A percentile compares a stretch with the other conserved stretches of the same genome.
phyloP scores from a whole-genome alignment of 2,113 vertebrate genomes.

The Noctilio leporinus region DNA sequence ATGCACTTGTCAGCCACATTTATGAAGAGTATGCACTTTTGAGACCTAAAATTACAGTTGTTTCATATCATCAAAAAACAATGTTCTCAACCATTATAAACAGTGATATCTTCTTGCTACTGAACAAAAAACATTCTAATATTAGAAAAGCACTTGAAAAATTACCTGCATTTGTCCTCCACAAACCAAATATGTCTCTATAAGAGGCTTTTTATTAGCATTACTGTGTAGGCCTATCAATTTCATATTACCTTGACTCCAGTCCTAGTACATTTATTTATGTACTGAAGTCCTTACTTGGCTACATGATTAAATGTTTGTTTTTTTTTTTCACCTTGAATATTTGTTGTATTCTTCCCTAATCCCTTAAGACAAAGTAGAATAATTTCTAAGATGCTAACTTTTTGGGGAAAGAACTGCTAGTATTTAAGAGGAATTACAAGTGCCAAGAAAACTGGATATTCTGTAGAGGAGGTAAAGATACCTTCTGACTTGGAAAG shows the following conservation, averaged over 20 bases:
- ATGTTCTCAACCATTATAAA: not conserved
- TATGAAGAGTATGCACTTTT: not conserved
- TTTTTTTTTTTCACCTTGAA: not conserved
- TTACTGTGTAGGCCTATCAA: not conserved
- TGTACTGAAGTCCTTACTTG: not conserved
- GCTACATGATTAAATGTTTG: not conserved
- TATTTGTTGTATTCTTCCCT: not conserved
- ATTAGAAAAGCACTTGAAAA: not conserved
- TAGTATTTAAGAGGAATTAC: not conserved
- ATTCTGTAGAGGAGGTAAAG: not conserved
- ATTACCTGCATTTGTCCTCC: not conserved
- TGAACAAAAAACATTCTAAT: not conserved
- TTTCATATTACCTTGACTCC: not conserved
- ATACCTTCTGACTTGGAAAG: not conserved
- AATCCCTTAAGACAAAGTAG: not conserved
- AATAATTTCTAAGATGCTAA: not conserved
- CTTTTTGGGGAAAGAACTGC: slow-evolving; percentile 12
- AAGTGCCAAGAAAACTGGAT: not conserved
- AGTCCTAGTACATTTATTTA: not conserved
- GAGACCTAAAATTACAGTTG: not conserved
- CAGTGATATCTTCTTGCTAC: not conserved
- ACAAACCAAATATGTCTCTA: not conserved
- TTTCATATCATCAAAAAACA: not conserved
- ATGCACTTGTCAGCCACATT: not conserved
- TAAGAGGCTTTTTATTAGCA: not conserved